Conservation (phyloP, 2,113 vertebrate genomes). For the Colius striatus region DNA sequence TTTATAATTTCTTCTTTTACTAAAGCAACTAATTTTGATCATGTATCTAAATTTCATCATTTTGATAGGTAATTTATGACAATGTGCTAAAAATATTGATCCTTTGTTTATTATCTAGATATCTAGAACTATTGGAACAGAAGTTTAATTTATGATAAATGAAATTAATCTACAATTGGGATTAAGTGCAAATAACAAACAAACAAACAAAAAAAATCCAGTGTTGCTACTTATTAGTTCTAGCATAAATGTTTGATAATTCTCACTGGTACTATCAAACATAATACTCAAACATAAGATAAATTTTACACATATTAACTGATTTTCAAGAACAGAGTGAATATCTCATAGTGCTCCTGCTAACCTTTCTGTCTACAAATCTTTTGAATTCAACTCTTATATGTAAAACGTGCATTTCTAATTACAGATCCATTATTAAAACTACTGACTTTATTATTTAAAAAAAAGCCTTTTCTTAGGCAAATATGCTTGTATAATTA, state of each 20-base stretch:
- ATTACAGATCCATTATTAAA: not conserved
- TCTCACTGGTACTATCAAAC: not conserved
- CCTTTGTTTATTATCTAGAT: not conserved
- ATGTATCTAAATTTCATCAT: not conserved
- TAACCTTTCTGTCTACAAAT: not conserved
- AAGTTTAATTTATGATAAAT: not conserved
- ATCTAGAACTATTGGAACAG: not conserved
- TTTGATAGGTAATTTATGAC: not conserved
- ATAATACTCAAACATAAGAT: not conserved
- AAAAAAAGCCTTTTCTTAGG: not conserved
- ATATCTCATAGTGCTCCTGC: not conserved
- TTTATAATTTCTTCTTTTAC: not conserved
- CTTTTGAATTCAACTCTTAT: not conserved
- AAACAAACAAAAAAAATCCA: too few species aligned
- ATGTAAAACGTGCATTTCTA: not conserved
- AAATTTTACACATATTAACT: not conserved
- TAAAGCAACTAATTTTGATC: not conserved
- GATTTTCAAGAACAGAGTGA: not conserved
- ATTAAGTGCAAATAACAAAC: too few species aligned
- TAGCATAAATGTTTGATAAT: not conserved
- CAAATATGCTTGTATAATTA: not conserved
- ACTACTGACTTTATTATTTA: not conserved
- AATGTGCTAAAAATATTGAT: not conserved
- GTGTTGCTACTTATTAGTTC: too few species aligned
- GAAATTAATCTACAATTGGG: not conserved